Percentiles rank a stretch among this genome's conserved stretches.
These are phyloP conservation scores for Phataginus tetradactyla DNA, from an alignment of 2,797 vertebrate species.

Conservation along the genomic window DNA sequence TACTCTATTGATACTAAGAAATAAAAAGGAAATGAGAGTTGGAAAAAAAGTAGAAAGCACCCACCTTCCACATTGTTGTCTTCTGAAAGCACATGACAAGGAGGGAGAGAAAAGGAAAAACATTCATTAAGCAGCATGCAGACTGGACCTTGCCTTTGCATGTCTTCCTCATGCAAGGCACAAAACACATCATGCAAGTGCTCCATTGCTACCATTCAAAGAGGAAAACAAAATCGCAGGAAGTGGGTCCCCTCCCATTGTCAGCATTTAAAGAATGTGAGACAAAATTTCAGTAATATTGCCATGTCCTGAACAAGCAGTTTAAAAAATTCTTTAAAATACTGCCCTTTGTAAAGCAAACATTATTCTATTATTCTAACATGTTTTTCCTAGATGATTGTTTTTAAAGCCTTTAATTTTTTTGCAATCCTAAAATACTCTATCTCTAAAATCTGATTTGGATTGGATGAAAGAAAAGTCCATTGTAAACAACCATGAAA, in stretches of 20 bases:
- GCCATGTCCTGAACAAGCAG: constrained; percentile 71
- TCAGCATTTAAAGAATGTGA: constrained; percentile 65
- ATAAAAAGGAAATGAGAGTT: constrained; percentile 79
- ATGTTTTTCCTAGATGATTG: neutral
- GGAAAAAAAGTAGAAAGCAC: constrained; percentile 89
- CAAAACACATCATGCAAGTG: constrained; percentile 98
- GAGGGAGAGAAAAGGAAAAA: constrained; percentile 99
- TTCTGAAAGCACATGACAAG: constrained; percentile 98
- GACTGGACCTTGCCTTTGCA: constrained; percentile 97
- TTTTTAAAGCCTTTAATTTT: neutral
- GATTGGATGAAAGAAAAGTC: neutral
- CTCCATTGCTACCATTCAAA: constrained; percentile 88
- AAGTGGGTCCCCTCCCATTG: constrained; percentile 64
- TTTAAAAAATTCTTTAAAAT: constrained; percentile 26
- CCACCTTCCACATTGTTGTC: constrained; percentile 98
- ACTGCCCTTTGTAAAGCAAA: constrained; percentile 42
- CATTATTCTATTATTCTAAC: neutral
- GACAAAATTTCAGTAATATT: constrained; percentile 52
- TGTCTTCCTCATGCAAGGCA: constrained; percentile 98
- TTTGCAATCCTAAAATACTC: constrained; percentile 9
- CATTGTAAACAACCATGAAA: constrained; percentile 2
- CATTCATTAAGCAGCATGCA: constrained; percentile 99
- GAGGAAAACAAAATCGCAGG: constrained; percentile 84
- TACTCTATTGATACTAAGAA: constrained; percentile 83
- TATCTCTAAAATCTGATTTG: neutral